These are phyloP conservation scores for Pterois miles DNA, from an alignment of 2,797 vertebrate species.

Conservation along the genomic window DNA sequence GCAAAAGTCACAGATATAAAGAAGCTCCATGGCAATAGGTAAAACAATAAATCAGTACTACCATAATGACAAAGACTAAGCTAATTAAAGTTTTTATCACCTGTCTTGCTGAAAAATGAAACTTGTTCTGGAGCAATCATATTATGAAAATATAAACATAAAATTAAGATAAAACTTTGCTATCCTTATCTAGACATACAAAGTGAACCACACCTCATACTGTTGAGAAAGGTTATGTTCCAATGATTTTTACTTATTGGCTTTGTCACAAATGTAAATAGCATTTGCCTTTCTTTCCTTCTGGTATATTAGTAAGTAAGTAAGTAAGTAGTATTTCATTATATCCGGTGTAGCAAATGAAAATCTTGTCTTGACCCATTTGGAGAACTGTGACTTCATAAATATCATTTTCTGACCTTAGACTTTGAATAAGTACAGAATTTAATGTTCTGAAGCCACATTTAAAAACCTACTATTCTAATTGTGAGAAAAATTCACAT, in stretches of 20 bases:
- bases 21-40: background rate
- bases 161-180: background rate
- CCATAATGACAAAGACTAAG: background rate
- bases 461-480: no score
- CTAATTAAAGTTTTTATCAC: background rate
- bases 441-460: no score
- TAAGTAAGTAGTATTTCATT: background rate
- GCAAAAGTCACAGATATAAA: background rate
- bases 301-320: background rate
- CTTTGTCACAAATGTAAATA: no score
- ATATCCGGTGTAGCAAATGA: no score
- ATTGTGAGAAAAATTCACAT: no score
- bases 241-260: no score
- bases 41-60: background rate
- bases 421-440: no score
- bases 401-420: no score
- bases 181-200: background rate
- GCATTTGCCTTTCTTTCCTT: background rate
- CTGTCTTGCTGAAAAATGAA: background rate
- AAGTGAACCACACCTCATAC: no score
- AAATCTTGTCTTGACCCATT: no score
- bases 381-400: no score
- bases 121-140: background rate
- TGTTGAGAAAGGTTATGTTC: no score
- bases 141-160: background rate